These are phyloP conservation scores for Lagopus leucura DNA, from an alignment of 2,113 vertebrate species.

Conservation along the genomic window DNA sequence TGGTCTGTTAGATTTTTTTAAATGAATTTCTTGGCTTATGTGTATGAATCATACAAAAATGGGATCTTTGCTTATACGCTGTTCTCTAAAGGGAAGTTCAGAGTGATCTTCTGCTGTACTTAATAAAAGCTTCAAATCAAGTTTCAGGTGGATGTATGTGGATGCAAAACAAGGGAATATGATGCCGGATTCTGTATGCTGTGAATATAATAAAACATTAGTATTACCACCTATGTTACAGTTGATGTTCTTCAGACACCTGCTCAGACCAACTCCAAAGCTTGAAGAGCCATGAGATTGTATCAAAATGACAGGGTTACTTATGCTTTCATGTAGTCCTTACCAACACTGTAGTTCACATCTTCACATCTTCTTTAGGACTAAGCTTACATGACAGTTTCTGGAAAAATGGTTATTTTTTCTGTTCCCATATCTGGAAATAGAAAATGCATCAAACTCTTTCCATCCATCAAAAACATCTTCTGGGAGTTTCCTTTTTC, in stretches of 20 bases:
- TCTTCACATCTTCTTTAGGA: slow-evolving; percentile 28
- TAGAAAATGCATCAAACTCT: slow-evolving; percentile 26
- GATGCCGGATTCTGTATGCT: not conserved
- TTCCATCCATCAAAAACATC: slow-evolving; percentile 20
- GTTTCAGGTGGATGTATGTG: not conserved
- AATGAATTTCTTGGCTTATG: not conserved
- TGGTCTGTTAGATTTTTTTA: not conserved
- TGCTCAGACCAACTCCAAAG: not conserved
- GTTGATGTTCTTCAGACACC: not conserved
- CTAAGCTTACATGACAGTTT: not conserved
- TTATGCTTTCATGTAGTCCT: not conserved
- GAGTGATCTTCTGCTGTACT: not conserved
- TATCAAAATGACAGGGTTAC: not conserved
- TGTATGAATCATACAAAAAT: not conserved
- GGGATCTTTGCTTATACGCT: not conserved
- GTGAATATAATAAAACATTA: not conserved
- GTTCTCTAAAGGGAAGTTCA: not conserved
- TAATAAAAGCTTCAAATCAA: not conserved
- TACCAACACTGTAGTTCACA: not conserved
- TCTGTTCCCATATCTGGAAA: slow-evolving; percentile 11
- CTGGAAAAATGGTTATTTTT: not conserved
- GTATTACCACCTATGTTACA: not conserved
- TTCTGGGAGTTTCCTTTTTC: slow-evolving; percentile 38
- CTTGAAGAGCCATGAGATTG: not conserved
- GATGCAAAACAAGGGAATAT: not conserved